Percentiles rank a stretch among this genome's conserved stretches.
Evolutionary conservation across 2,113 vertebrate species (phyloP).

Genomic region (Calidris pugnax): DNA sequence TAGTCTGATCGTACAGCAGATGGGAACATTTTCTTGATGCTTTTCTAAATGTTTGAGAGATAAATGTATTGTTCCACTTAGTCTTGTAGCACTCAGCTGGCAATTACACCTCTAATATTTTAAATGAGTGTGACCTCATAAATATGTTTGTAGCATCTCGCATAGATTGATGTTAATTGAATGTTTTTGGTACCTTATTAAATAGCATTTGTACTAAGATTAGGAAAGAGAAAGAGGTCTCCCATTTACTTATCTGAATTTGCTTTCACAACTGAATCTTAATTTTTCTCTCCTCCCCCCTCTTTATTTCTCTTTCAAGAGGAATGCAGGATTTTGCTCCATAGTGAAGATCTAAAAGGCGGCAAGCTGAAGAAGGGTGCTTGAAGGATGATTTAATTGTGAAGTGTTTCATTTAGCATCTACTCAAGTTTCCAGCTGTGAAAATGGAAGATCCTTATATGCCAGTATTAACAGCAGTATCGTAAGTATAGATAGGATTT

Average conservation of each 20-base stretch:
- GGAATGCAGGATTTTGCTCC: neutral
- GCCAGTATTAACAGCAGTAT: neutral
- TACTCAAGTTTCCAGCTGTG: constrained; percentile 20
- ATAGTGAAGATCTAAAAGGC: neutral
- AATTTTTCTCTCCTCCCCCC: neutral
- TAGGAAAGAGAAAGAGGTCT: neutral
- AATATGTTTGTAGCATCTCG: constrained; percentile 14
- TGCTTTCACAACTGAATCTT: neutral
- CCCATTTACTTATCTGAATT: constrained; percentile 13
- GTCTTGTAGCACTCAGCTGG: neutral
- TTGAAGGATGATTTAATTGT: constrained; percentile 32
- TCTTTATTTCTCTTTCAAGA: neutral
- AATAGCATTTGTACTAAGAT: neutral
- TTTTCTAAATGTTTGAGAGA: neutral
- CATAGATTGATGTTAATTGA: constrained; percentile 45
- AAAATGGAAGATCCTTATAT: neutral
- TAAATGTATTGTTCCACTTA: neutral
- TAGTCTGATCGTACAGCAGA: neutral
- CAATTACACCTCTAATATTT: constrained; percentile 25
- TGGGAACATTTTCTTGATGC: neutral
- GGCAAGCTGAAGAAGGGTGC: neutral
- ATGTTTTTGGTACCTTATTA: constrained; percentile 18
- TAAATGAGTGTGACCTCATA: constrained; percentile 10
- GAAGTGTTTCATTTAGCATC: neutral
- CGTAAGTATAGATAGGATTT: neutral